Percentiles rank a stretch among this genome's conserved stretches.
phyloP scores from a whole-genome alignment of 2,797 vertebrate genomes.

The Molossus molossus region DNA sequence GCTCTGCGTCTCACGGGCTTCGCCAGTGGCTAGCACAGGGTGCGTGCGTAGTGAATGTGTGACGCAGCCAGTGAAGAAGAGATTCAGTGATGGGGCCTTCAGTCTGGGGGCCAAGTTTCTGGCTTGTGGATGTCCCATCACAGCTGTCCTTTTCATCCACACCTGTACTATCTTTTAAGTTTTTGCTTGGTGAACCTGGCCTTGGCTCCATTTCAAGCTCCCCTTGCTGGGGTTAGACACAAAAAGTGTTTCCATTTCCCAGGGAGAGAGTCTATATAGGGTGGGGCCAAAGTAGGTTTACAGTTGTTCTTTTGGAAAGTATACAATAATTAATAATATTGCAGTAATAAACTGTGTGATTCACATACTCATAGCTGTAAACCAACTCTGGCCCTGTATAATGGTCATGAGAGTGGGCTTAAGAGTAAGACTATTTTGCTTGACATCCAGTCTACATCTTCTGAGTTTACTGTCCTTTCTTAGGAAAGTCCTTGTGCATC shows the following conservation, averaged over 20 bases:
- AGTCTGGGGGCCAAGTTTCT: neutral
- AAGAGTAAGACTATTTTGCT: neutral
- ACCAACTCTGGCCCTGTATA: neutral
- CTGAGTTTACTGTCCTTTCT: neutral
- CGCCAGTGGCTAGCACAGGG: neutral
- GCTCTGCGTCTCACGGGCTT: neutral
- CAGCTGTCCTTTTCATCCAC: neutral
- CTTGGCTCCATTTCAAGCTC: neutral
- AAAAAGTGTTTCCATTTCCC: neutral
- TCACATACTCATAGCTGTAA: neutral
- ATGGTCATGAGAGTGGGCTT: neutral
- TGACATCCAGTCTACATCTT: neutral
- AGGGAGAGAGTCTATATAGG: neutral
- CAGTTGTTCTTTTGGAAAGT: neutral
- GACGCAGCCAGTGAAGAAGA: neutral
- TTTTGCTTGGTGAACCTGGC: neutral
- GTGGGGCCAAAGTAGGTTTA: neutral
- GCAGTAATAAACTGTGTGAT: neutral
- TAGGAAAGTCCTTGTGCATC: neutral
- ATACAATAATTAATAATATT: neutral
- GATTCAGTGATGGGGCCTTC: neutral
- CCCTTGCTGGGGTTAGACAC: neutral
- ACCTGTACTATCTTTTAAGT: neutral
- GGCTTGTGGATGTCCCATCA: neutral
- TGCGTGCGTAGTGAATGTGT: accelerated